Conservation (phyloP, 1,140 invertebrate species). For the Eurosta solidaginis region DNA sequence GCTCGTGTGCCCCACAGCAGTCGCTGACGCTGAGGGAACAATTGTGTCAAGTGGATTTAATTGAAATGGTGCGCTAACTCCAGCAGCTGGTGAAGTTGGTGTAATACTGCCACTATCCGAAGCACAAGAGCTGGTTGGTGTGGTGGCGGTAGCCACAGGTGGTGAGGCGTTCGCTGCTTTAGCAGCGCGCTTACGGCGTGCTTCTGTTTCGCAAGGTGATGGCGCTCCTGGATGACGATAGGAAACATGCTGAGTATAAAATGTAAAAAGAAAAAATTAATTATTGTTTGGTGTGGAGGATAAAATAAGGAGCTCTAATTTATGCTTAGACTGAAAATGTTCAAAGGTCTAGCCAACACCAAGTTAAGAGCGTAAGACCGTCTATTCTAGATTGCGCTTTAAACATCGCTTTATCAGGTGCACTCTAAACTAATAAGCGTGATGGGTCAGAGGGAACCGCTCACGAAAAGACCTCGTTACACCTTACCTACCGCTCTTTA, state of each 20-base stretch:
- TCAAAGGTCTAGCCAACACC: no score
- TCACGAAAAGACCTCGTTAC: no score
- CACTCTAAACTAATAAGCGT: no score
- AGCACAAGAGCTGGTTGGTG: constrained; percentile 29
- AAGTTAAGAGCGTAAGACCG: no score
- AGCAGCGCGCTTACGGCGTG: constrained; percentile 51
- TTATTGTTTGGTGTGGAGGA: no score
- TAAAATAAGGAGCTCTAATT: no score
- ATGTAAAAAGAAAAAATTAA: background rate
- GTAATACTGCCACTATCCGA: background rate
- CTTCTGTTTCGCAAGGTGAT: constrained; percentile 56
- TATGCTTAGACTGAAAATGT: no score
- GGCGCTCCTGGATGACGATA: constrained; percentile 74
- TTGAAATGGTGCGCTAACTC: background rate
- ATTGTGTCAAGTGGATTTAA: constrained; percentile 15
- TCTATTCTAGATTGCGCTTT: no score
- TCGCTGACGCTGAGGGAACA: background rate
- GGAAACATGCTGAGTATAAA: constrained; percentile 69
- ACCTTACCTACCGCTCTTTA: no score
- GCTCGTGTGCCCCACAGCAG: background rate
- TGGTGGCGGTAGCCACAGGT: constrained; percentile 22
- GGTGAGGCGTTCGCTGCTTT: constrained; percentile 37
- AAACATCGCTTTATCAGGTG: no score
- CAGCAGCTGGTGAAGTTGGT: constrained; percentile 23
- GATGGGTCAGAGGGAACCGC: no score